Percentiles rank a stretch among this genome's conserved stretches.
Conservation (phyloP, 1,140 invertebrate species). For the Zaprionus davidi region DNA sequence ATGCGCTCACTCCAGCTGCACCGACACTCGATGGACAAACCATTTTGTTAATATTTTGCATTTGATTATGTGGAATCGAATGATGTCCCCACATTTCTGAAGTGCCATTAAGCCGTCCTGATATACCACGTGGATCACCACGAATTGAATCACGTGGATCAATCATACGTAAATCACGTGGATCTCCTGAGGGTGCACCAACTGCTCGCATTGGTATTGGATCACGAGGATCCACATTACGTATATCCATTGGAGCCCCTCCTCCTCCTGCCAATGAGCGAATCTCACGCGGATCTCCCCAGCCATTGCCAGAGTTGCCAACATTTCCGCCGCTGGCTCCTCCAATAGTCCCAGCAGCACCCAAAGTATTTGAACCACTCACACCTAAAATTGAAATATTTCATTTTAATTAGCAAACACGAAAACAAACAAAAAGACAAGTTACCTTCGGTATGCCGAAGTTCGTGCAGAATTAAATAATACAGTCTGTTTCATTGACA, state of each 20-base stretch:
- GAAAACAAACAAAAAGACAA: background rate
- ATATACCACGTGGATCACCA: conserved; percentile 90
- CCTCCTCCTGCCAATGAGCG: conserved; percentile 58
- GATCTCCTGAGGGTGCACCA: conserved; percentile 85
- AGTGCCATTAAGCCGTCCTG: conserved; percentile 85
- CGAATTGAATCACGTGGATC: conserved; percentile 88
- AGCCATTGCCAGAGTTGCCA: conserved; percentile 81
- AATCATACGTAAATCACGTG: conserved; percentile 85
- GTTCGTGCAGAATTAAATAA: too few species aligned
- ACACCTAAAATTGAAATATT: conserved; percentile 38
- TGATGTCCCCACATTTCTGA: conserved; percentile 92
- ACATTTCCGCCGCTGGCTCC: conserved; percentile 38
- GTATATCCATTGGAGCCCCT: conserved; percentile 61
- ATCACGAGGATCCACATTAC: conserved; percentile 73
- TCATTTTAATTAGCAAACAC: background rate
- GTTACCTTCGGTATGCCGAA: too few species aligned
- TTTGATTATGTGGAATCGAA: conserved; percentile 84
- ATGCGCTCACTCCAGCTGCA: conserved; percentile 29
- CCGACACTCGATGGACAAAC: conserved; percentile 85
- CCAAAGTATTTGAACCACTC: conserved; percentile 48
- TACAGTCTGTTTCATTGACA: too few species aligned
- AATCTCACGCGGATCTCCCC: conserved; percentile 85
- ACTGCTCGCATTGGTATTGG: conserved; percentile 75
- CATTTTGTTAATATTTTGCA: conserved; percentile 79
- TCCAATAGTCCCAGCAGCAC: conserved; percentile 43